Evolutionary conservation across 2,113 vertebrate genomes (phyloP).

Genomic region (Neotragus pygmaeus): DNA sequence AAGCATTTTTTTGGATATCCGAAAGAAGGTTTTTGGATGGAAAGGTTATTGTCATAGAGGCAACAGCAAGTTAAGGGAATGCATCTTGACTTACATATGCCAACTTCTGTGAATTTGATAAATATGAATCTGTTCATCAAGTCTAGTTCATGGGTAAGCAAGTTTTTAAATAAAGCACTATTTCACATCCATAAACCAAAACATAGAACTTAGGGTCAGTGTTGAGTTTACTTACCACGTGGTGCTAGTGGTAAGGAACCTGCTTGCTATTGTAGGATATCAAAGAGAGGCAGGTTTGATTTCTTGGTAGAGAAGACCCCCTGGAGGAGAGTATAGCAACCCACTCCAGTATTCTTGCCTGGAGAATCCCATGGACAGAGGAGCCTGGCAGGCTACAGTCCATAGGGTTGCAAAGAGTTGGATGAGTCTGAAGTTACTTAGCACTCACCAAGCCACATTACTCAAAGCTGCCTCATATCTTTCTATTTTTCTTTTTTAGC

Average conservation of each 20-base stretch:
- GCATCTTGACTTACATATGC: background rate
- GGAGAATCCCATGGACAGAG: background rate
- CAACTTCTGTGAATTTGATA: background rate
- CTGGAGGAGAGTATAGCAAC: background rate
- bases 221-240: background rate
- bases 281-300: background rate
- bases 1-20: background rate
- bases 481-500: background rate
- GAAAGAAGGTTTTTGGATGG: background rate
- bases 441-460: background rate
- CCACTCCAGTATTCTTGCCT: background rate
- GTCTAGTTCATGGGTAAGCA: background rate
- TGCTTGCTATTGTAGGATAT: background rate
- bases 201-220: background rate
- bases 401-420: background rate
- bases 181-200: background rate
- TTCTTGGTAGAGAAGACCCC: background rate
- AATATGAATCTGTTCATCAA: background rate
- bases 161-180: background rate
- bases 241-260: background rate
- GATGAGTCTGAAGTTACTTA: background rate
- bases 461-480: background rate
- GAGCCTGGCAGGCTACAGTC: background rate
- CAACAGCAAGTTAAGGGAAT: background rate
- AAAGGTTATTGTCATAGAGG: background rate